Percentiles rank a stretch among this genome's conserved stretches.
Conservation (phyloP, 2,888 invertebrate genomes). For the Drosophila ustulata region DNA sequence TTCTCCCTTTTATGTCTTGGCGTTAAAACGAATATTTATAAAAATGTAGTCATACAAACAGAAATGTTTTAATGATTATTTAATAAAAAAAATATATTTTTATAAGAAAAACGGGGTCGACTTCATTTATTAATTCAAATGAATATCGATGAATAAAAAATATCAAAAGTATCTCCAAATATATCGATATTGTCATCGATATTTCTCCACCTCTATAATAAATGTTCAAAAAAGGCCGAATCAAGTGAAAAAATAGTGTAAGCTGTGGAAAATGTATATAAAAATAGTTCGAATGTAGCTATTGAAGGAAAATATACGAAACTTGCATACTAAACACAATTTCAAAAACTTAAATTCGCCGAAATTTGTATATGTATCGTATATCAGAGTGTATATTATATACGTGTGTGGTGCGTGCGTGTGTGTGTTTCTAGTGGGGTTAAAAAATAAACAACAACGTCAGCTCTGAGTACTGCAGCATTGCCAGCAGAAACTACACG, state of each 20-base stretch:
- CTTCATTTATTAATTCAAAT: too few species aligned
- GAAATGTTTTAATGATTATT: too few species aligned
- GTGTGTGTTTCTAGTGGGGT: slow-evolving; percentile 50
- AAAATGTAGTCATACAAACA: too few species aligned
- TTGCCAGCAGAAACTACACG: slow-evolving; percentile 67
- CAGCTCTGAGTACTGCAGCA: slow-evolving; percentile 50
- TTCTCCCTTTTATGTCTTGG: too few species aligned
- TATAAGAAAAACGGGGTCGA: too few species aligned
- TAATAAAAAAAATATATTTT: too few species aligned
- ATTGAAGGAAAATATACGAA: not conserved
- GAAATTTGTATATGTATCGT: slow-evolving; percentile 33
- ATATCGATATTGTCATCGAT: not conserved
- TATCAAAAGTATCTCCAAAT: not conserved
- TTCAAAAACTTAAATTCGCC: slow-evolving; percentile 24
- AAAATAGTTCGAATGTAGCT: not conserved
- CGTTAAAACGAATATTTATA: too few species aligned
- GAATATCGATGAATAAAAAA: not conserved
- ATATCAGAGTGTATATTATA: slow-evolving; percentile 8
- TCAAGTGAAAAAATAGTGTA: slow-evolving; percentile 7
- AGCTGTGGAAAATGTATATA: not conserved
- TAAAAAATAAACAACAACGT: slow-evolving; percentile 70
- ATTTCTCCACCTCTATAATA: slow-evolving; percentile 11
- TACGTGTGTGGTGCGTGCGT: slow-evolving; percentile 26
- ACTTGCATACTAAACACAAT: not conserved
- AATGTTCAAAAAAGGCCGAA: slow-evolving; percentile 20